Evolutionary conservation across 2,113 vertebrate species (phyloP), one percentile per base, ranked within the genome.

Genomic region (Chascanopsetta lugubris): DNA sequence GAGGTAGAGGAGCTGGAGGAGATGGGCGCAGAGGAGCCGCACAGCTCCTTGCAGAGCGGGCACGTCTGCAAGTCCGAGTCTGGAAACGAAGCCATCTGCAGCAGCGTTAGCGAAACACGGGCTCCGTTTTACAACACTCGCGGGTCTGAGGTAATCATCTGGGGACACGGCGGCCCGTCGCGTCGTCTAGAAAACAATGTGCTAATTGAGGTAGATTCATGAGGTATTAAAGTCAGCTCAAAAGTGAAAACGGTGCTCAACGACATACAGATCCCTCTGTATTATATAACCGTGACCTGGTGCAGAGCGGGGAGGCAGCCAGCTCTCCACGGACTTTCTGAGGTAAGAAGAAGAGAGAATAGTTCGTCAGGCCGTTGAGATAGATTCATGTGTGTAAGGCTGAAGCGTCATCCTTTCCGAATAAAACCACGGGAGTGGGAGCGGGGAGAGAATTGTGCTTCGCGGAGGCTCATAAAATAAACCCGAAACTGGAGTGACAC

Each of bases 21-120:
- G 80, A 95, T 92, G 4, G 93, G 93, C 58, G 94, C 94, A 1
- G 95, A 95, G 69, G 94, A 95, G 79, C 95, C 94, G 72, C 95
- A 96, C 88, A 94, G 90, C 92, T 96, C 94, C 90, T 96, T 96
- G 85, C 96, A 96, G 83, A 96, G 91, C 42, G 94, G 94, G 77
- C 96, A 96, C 67, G 95, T 93, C 91, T 96, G 95, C 87, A 95
- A 93, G 89, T 96, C 95, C n/a, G 94, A 91, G 79, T 96, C 94
- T 29, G 94, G 91, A 82, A 95, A 96, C 42, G 95, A 95, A 93
- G 95, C 95, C 96, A 97, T 96, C 93, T 93, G 86, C 66, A 72
- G 86, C 66, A 72, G 79, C 29, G 22, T 55, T 26, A 45, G 25
- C n/a, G 43, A 64, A 69, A 86, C 67, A 45, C 65, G 55, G 55